These are phyloP conservation scores for Haliclona indistincta DNA, from an alignment of 37 sponge, comb jelly and placozoan genomes.

Conservation along the genomic window DNA sequence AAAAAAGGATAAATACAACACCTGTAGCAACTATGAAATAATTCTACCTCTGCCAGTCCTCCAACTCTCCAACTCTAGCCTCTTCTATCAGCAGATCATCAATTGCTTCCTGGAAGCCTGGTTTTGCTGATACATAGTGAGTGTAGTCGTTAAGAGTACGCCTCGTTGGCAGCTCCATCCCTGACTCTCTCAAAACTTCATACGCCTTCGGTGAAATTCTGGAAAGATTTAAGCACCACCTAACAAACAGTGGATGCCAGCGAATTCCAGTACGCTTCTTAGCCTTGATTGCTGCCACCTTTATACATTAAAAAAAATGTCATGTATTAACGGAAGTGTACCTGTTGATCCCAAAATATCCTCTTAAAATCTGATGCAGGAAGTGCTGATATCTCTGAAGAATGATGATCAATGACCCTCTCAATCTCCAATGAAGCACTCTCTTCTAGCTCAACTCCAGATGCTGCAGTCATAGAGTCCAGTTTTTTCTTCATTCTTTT, in stretches of 20 bases:
- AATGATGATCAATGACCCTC: not conserved
- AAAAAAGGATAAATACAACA: not conserved
- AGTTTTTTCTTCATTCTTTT: not conserved
- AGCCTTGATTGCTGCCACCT: no score
- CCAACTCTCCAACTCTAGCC: slow-evolving; percentile 17
- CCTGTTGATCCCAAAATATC: slow-evolving; percentile 19
- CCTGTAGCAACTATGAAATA: not conserved
- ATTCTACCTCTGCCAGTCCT: slow-evolving; percentile 36
- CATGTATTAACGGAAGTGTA: no score
- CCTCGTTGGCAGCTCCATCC: slow-evolving; percentile 34
- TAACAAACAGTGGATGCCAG: slow-evolving; percentile 23
- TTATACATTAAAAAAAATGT: no score
- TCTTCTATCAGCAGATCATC: slow-evolving; percentile 9
- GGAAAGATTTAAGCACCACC: slow-evolving; percentile 26
- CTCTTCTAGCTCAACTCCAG: not conserved
- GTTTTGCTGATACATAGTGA: slow-evolving; percentile 16
- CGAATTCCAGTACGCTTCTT: not conserved
- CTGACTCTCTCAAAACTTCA: slow-evolving; percentile 1
- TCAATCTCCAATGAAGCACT: not conserved
- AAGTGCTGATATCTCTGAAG: not conserved
- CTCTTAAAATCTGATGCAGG: not conserved
- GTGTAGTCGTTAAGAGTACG: slow-evolving; percentile 62
- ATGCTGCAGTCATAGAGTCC: not conserved
- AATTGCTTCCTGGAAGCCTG: slow-evolving; percentile 41
- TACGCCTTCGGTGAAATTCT: slow-evolving; percentile 19